Conservation (phyloP, 1,140 invertebrate species). For the Lanistes nyassanus region DNA sequence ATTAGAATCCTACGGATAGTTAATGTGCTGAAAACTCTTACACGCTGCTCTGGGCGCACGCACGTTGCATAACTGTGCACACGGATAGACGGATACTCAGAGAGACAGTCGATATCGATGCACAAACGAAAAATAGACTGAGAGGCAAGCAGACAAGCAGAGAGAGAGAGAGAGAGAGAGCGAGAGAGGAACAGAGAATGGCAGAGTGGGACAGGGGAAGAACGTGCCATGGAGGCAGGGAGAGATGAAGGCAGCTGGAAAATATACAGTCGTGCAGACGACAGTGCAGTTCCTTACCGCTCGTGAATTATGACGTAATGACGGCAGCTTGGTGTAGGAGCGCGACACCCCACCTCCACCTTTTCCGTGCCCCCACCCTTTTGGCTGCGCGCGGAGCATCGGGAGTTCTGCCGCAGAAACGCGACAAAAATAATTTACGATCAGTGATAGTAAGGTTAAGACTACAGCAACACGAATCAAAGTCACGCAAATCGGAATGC, state of each 20-base stretch:
- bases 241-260: no score
- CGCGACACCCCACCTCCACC: not conserved
- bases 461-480: not conserved
- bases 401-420: constrained; percentile 12
- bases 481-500: not conserved
- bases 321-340: constrained; percentile 15
- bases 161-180: constrained; percentile 6
- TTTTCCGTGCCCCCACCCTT: not conserved
- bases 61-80: not conserved
- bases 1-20: not conserved
- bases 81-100: no score
- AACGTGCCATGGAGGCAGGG: not conserved
- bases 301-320: constrained; percentile 11
- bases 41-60: not conserved
- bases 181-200: constrained; percentile 1
- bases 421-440: no score
- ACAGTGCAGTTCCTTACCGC: not conserved
- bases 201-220: not conserved
- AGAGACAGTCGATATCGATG: not conserved
- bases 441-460: no score
- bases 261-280: not conserved
- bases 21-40: not conserved
- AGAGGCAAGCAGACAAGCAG: not conserved
- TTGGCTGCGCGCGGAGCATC: not conserved
- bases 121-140: not conserved